Evolutionary conservation across 35 echinoderm and acorn worm species (phyloP), one percentile per base, ranked within the genome.

Genomic region (Eucidaris tribuloides): DNA sequence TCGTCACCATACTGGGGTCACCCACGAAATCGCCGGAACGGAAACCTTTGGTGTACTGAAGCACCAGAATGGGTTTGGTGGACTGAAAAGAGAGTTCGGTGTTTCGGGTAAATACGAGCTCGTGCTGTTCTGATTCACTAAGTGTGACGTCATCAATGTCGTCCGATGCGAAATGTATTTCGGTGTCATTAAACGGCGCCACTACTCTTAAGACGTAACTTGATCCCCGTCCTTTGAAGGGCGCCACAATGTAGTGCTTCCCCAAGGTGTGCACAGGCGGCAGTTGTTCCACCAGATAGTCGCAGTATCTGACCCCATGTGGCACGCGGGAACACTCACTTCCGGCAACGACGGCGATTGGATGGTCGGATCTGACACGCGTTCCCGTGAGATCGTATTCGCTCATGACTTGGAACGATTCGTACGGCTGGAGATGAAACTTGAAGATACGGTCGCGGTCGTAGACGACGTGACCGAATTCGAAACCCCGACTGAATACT

Each of bases 281-380:
- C 43, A 96, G 70, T 62, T 83, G 86, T 81, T 96, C 93, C 18
- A 96, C 84, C 13, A 96, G 44, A 30, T 96, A 89, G 48, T 96
- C 93, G 71, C 93, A 96, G 36, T 89, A 79, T 27, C 76, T 79
- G 34, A 81, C 68, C 41, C 46, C 64, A 7, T 29, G 22, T 3
- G 93, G 93, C 3, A 96, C 89, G 15, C 82, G 52, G 5, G 93
- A 80, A 41, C 93, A 96, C 5, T 89, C 86, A 17, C 78, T 71
- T 32, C 93, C 93, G 30, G 78, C 78, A 4, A 91, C 25, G 0
- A 96, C 93, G 0, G 93, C 89, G 4, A 96, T 50, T 0, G 88
- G 76, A 42, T 70, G 68, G 30, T 91, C 85, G 5, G 93, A 77
- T 57, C 44, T 74, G 28, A 96, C 81, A 3, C 78, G 52, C 37